Percentiles rank a stretch among this genome's conserved stretches.
phyloP scores from a whole-genome alignment of 2,888 invertebrate genomes.

The Cheilosia grossa region DNA sequence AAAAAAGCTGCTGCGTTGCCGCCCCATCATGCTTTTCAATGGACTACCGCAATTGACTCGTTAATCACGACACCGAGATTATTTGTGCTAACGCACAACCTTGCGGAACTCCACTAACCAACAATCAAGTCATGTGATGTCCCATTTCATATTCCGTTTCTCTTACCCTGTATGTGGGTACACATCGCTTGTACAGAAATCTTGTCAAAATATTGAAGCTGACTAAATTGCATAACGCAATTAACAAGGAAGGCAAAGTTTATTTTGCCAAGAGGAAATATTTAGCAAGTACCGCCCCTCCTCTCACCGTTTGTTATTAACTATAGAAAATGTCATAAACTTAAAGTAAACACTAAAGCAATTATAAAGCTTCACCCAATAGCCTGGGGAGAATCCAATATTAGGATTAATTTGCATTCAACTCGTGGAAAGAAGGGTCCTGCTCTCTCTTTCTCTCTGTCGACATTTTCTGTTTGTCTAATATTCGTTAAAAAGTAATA shows the following conservation, averaged over 20 bases:
- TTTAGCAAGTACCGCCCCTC: not conserved
- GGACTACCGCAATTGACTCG: no score
- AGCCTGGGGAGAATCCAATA: conserved; percentile 45
- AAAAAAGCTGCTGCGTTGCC: no score
- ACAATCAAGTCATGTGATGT: no score
- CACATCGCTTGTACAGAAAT: no score
- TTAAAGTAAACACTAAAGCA: conserved; percentile 31
- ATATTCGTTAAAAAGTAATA: conserved; percentile 48
- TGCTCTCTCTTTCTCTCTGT: conserved; percentile 1
- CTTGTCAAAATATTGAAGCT: no score
- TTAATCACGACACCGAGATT: not conserved
- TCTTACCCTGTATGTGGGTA: no score
- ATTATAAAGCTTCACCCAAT: conserved; percentile 51
- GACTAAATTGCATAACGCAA: not conserved
- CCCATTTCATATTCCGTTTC: no score
- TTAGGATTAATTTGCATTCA: conserved; percentile 68
- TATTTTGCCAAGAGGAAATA: not conserved
- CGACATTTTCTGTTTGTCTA: conserved; percentile 62
- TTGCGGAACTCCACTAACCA: not conserved
- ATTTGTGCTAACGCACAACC: not conserved
- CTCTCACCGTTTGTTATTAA: conserved; percentile 9
- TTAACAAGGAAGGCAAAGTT: not conserved
- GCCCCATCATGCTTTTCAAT: no score
- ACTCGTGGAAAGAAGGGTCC: conserved; percentile 39
- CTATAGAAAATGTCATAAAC: conserved; percentile 25